Evolutionary conservation across 2,888 invertebrate species (phyloP).

Genomic region (Eledona agricola): DNA sequence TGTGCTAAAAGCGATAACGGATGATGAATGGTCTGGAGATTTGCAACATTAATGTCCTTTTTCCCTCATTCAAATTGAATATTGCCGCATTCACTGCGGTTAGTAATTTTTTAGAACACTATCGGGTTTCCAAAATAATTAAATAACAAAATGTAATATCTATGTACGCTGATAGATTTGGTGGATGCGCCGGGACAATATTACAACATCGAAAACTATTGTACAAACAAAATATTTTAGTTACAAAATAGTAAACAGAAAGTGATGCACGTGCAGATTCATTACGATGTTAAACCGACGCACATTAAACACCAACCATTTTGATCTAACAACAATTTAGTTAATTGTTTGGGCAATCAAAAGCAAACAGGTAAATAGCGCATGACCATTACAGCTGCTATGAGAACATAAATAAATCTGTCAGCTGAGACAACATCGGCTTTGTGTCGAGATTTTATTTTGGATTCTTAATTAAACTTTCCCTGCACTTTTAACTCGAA

Average conservation of each 20-base stretch:
- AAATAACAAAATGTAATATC: no score
- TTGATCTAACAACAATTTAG: no score
- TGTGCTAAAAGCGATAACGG: conserved; percentile 28
- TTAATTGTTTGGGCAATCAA: background rate
- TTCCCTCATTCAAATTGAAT: conserved; percentile 18
- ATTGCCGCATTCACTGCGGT: conserved; percentile 14
- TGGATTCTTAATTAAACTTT: conserved; percentile 11
- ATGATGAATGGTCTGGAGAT: conserved; percentile 31
- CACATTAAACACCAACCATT: no score
- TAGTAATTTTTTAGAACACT: conserved; percentile 24
- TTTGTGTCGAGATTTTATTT: conserved; percentile 7
- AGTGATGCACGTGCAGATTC: no score
- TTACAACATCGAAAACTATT: no score
- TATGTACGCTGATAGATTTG: no score
- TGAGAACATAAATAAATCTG: conserved; percentile 7
- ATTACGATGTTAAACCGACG: no score
- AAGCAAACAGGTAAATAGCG: conserved; percentile 2
- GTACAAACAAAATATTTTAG: no score
- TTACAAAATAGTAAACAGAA: no score
- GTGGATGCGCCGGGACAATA: no score
- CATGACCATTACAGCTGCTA: conserved; percentile 1
- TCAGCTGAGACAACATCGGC: conserved; percentile 5
- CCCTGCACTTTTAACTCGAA: background rate
- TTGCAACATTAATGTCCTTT: conserved; percentile 29
- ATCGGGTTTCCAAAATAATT: no score